A percentile compares a stretch with the other conserved stretches of the same genome.
Conservation (phyloP, 2,797 vertebrate species). For the Novumbra hubbsi region DNA sequence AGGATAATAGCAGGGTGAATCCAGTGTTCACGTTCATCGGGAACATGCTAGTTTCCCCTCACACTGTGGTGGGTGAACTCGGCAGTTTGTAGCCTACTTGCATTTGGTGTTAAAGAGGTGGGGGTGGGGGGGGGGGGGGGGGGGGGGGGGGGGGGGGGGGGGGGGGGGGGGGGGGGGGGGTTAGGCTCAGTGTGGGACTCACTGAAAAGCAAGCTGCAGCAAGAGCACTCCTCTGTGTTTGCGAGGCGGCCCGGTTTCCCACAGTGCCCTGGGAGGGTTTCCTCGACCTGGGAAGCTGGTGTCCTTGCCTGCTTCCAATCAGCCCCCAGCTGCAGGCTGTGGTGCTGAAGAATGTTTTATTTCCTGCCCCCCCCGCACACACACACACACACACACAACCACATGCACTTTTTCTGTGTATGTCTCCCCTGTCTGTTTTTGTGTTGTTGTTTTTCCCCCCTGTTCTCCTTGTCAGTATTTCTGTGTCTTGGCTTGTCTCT, state of each 20-base stretch:
- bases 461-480: no score
- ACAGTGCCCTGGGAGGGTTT: conserved; percentile 49
- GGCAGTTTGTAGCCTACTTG: conserved; percentile 32
- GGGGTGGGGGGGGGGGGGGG: conserved; percentile 23
- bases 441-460: no score
- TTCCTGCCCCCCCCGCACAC: conserved; percentile 53
- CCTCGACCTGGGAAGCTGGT: conserved; percentile 60
- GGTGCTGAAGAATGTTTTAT: conserved; percentile 70
- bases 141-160: conserved; percentile 19
- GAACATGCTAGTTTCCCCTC: conserved; percentile 26
- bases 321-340: conserved; percentile 69
- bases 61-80: conserved; percentile 35
- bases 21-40: conserved; percentile 16
- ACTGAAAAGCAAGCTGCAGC: conserved; percentile 34
- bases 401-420: not conserved
- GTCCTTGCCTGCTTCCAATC: conserved; percentile 74
- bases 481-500: no score
- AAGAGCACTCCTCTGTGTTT: conserved; percentile 24
- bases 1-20: conserved; percentile 25
- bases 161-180: conserved; percentile 24
- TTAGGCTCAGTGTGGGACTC: conserved; percentile 14
- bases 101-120: conserved; percentile 22
- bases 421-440: no score
- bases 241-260: conserved; percentile 53
- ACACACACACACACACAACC: conserved; percentile 19